phyloP scores from a whole-genome alignment of 2,888 invertebrate species.

The Eupsilia transversa region DNA sequence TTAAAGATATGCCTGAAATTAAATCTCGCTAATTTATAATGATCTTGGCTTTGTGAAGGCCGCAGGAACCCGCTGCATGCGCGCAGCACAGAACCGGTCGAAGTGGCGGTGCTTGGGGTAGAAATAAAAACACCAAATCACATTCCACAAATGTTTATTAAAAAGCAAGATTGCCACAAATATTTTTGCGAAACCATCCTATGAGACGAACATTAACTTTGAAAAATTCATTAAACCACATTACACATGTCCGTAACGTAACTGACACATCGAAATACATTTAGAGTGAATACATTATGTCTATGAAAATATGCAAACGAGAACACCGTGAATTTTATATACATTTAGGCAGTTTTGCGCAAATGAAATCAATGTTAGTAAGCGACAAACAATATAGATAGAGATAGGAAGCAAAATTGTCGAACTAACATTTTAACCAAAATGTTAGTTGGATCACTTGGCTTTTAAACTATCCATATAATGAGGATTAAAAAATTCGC shows the following conservation, averaged over 20 bases:
- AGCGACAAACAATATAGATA: conserved; percentile 50
- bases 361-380: conserved; percentile 48
- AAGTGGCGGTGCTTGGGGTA: no score
- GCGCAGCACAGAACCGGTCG: no score
- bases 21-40: no score
- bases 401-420: not conserved
- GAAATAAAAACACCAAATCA: conserved; percentile 49
- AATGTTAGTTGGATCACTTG: not conserved
- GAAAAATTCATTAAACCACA: conserved; percentile 51
- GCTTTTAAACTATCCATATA: not conserved
- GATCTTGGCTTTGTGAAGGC: no score
- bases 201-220: conserved; percentile 45
- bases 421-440: no score
- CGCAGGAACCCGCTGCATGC: no score
- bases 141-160: conserved; percentile 68
- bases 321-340: conserved; percentile 55
- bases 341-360: conserved; percentile 54
- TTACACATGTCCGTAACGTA: conserved; percentile 44
- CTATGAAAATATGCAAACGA: conserved; percentile 47
- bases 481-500: conserved; percentile 44
- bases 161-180: conserved; percentile 65
- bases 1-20: no score
- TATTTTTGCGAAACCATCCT: conserved; percentile 58
- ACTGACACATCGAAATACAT: conserved; percentile 53
- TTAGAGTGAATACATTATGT: conserved; percentile 33